Evolutionary conservation across 2,113 vertebrate species (phyloP).

Genomic region (Oenanthe melanoleuca): DNA sequence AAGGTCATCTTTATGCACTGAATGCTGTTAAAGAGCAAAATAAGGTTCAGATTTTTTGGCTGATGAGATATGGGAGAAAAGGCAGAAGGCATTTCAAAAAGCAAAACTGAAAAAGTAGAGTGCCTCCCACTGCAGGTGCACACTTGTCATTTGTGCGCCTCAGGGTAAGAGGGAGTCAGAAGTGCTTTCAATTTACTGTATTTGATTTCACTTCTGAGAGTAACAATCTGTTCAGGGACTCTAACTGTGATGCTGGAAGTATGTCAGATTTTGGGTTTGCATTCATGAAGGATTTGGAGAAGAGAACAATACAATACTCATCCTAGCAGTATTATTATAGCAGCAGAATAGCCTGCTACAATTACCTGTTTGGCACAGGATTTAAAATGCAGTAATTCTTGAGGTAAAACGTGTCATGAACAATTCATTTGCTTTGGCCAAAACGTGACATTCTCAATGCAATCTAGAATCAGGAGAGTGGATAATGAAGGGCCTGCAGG

Average conservation of each 20-base stretch:
- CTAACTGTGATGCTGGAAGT: not conserved
- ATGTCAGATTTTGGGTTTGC: not conserved
- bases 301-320: not conserved
- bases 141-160: not conserved
- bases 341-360: not conserved
- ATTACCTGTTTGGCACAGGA: not conserved
- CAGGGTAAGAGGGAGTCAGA: not conserved
- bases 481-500: not conserved
- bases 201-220: slow-evolving; percentile 37
- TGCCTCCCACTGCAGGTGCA: not conserved
- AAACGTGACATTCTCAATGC: not conserved
- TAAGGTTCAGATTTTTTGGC: not conserved
- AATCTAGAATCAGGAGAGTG: not conserved
- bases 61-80: not conserved
- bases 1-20: not conserved
- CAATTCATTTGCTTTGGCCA: not conserved
- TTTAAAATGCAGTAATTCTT: not conserved
- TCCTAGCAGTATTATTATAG: not conserved
- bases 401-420: not conserved
- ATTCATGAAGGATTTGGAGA: not conserved
- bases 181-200: not conserved
- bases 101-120: not conserved
- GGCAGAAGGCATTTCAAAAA: not conserved
- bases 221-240: slow-evolving; percentile 38
- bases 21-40: not conserved